Conservation (phyloP, 2,888 invertebrate species). For the Drosophila pseudotalamancana region DNA sequence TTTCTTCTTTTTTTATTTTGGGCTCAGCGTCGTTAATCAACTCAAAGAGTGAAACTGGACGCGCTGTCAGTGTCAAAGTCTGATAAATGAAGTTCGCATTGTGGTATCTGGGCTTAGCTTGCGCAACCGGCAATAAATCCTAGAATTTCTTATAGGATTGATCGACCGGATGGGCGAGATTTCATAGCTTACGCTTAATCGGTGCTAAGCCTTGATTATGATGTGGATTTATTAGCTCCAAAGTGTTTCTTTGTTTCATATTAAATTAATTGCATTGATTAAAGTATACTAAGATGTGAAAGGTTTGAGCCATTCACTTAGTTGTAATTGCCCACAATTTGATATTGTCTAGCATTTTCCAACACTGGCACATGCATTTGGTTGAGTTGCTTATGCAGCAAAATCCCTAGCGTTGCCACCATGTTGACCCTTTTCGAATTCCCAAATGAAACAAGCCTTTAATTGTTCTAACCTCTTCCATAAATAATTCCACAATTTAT, state of each 20-base stretch:
- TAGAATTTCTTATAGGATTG: constrained; percentile 6
- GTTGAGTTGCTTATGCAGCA: neutral
- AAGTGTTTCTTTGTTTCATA: neutral
- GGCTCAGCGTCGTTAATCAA: constrained; percentile 65
- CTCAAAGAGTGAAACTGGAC: constrained; percentile 59
- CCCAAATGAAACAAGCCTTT: too few species aligned
- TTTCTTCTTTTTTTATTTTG: constrained; percentile 7
- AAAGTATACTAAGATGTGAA: too few species aligned
- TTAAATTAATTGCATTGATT: neutral
- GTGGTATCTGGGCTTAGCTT: constrained; percentile 25
- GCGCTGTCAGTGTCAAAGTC: constrained; percentile 71
- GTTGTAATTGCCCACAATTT: neutral
- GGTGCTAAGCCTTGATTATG: constrained; percentile 22
- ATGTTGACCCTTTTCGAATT: too few species aligned
- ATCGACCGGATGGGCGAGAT: constrained; percentile 8
- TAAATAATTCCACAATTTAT: too few species aligned
- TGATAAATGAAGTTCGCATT: constrained; percentile 67
- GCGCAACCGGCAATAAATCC: neutral
- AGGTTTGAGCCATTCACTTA: too few species aligned
- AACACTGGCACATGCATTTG: neutral
- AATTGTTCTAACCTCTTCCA: too few species aligned
- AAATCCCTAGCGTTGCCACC: neutral
- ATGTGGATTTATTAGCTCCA: neutral
- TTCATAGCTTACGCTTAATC: constrained; percentile 7
- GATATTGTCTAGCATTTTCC: neutral